Evolutionary conservation across 2,888 invertebrate species (phyloP).

Genomic region (Torymus auratus): DNA sequence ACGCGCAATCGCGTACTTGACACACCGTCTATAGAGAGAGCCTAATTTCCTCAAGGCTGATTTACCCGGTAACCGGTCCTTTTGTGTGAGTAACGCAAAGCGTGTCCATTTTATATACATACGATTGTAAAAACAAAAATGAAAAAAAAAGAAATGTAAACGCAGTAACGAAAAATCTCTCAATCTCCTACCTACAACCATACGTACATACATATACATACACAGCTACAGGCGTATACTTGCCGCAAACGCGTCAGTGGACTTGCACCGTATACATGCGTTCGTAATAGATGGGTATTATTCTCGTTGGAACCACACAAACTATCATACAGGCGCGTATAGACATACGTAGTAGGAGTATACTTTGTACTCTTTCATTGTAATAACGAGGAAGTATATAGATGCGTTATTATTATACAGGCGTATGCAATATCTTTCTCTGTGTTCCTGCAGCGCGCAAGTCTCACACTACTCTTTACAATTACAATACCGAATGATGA

Average conservation of each 20-base stretch:
- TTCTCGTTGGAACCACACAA: slow-evolving; percentile 3
- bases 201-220: too few species aligned
- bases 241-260: slow-evolving; percentile 25
- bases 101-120: slow-evolving; percentile 55
- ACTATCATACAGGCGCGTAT: slow-evolving; percentile 4
- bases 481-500: slow-evolving; percentile 23
- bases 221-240: background rate
- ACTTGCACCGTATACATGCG: slow-evolving; percentile 35
- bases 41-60: slow-evolving; percentile 52
- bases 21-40: slow-evolving; percentile 19
- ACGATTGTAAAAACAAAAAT: slow-evolving; percentile 41
- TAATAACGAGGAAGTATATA: background rate
- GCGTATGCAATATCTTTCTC: slow-evolving; percentile 22
- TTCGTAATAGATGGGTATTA: slow-evolving; percentile 16
- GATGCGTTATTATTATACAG: slow-evolving; percentile 18
- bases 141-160: background rate
- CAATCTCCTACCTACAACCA: too few species aligned
- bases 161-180: too few species aligned
- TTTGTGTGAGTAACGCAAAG: slow-evolving; percentile 36
- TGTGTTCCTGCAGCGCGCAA: slow-evolving; percentile 59
- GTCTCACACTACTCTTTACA: slow-evolving; percentile 43
- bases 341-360: background rate
- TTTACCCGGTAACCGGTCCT: slow-evolving; percentile 8
- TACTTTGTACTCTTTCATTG: slow-evolving; percentile 25
- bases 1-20: background rate